Percentiles rank a stretch among this genome's conserved stretches.
phyloP scores from a whole-genome alignment of 2,797 vertebrate genomes.

The Nannoperca obscura region DNA sequence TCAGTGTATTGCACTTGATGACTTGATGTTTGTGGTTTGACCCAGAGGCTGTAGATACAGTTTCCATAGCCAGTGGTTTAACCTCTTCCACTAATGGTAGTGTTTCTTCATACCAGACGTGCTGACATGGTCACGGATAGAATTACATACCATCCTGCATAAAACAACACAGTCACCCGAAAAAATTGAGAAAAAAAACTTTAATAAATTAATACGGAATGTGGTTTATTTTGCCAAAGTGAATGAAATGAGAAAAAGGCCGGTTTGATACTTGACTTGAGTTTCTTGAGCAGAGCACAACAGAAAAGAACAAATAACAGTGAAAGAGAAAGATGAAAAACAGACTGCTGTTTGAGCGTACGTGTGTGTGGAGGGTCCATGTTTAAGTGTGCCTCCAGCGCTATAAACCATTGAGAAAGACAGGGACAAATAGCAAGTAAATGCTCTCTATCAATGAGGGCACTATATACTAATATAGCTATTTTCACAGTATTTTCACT shows the following conservation, averaged over 20 bases:
- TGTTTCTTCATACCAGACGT: slow-evolving; percentile 61
- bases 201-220: slow-evolving; percentile 41
- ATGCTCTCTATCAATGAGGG: background rate
- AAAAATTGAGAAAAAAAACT: slow-evolving; percentile 17
- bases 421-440: background rate
- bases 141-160: slow-evolving; percentile 43
- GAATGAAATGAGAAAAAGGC: slow-evolving; percentile 28
- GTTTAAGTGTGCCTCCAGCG: background rate
- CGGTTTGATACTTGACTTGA: slow-evolving; percentile 21
- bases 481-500: background rate
- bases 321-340: slow-evolving; percentile 28
- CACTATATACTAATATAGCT: background rate
- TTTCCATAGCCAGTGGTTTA: slow-evolving; percentile 59
- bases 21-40: slow-evolving; percentile 59
- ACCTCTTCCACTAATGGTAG: slow-evolving; percentile 55
- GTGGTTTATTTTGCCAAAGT: slow-evolving; percentile 37
- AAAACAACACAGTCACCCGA: slow-evolving; percentile 46
- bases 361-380: background rate
- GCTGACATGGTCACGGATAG: slow-evolving; percentile 45
- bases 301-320: slow-evolving; percentile 14
- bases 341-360: background rate
- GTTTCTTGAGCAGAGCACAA: slow-evolving; percentile 20
- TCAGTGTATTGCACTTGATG: slow-evolving; percentile 4
- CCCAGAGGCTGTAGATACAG: slow-evolving; percentile 45
- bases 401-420: background rate